Base-by-base conservation (phyloP, 2,888 invertebrate species). In the Strigamia transsilvanica region DNA sequence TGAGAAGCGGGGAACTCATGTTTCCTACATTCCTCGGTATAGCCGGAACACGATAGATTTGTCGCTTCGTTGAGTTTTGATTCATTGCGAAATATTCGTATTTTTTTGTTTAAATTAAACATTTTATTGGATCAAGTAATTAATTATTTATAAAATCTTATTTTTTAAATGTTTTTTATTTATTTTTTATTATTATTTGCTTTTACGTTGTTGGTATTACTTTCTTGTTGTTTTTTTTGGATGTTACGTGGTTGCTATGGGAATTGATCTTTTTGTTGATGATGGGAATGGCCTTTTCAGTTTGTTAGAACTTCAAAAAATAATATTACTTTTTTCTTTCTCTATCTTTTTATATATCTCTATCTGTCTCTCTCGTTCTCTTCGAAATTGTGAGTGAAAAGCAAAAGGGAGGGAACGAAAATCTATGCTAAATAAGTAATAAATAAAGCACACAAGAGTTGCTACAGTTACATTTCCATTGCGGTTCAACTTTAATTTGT, bases 401-500 rank as follows among this genome's bases (percentile, higher is more conserved):
- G 23, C 73, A 4, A 18, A 21, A 61, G 12, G 73, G n/a, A 32
- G 32, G 13, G 23, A 73, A 27, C 9, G 23, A 12, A 73, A 73
- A 73, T 73, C 27, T 15, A 15, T 73, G 5, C 6, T 18, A 56
- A 9, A 56, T 18, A 56, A 56, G 10, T n/a, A 56, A n/a, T n/a
- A 56, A 56, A 18, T 18, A 56, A 18, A 56, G 56, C 18, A 73
- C 27, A 32, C 12, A 13, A 73, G 32, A 32, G 27, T 12, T 13
- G 18, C 10, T 2, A 6, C n/a, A 56, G 9, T 56, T 18, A 1
- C 56, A 18, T 51, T 51, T 51, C 51, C 51, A 51, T 56, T 56
- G n/a, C 56, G 18, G n/a, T 73, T 73, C 73, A 73, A 73, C 73
- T 73, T 73, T 73, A 73, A 73, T 73, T 73, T 73, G 73, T 27